Evolutionary conservation across 2,113 vertebrate genomes (phyloP).

Genomic region (Dolichotis patagonum): DNA sequence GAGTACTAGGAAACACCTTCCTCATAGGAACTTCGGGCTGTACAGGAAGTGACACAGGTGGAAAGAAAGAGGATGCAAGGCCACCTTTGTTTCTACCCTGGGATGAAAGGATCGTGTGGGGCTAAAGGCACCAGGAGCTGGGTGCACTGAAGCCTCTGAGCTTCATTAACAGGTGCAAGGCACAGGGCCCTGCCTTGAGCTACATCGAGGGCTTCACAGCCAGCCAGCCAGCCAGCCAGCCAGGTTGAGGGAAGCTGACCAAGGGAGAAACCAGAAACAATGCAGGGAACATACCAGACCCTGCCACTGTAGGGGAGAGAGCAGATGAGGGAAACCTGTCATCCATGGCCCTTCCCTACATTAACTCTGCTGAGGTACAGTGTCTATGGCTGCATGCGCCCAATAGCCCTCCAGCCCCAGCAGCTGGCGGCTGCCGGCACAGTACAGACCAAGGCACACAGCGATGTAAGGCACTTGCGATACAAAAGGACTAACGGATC

Average conservation of each 20-base stretch:
- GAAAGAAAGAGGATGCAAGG: constrained; percentile 20
- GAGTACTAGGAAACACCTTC: background rate
- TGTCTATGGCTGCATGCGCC: background rate
- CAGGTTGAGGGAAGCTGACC: background rate
- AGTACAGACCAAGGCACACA: background rate
- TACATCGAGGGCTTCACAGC: background rate
- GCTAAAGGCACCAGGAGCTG: background rate
- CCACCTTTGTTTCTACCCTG: background rate
- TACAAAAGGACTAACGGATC: constrained; percentile 14
- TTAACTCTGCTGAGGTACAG: background rate
- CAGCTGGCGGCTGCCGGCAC: background rate
- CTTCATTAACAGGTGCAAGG: background rate
- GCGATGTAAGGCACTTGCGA: constrained; percentile 86
- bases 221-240: background rate
- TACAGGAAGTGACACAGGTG: constrained; percentile 37
- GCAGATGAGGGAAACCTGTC: constrained; percentile 46
- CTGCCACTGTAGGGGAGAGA: background rate
- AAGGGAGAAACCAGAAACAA: background rate
- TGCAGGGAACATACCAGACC: background rate
- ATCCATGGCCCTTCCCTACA: constrained; percentile 76
- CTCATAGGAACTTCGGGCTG: background rate
- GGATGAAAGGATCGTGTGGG: rapidly evolving
- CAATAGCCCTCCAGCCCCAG: background rate
- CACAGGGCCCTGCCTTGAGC: background rate
- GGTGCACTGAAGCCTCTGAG: background rate